Base-by-base conservation (phyloP, 2,888 invertebrate genomes). In the Philonicus albiceps region DNA sequence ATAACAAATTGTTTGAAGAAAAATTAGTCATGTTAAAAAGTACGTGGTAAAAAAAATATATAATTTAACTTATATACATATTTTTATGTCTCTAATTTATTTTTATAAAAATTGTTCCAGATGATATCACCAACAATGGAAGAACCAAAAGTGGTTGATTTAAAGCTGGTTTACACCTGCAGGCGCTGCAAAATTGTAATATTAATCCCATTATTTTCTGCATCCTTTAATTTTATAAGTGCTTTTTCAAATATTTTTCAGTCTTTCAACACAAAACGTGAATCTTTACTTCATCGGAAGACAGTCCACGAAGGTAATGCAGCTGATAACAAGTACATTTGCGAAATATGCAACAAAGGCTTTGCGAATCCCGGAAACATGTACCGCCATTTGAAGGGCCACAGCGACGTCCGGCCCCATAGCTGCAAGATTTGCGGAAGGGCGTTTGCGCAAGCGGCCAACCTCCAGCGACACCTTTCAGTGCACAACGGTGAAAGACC, bases 351-450 rank as follows among this genome's bases (percentile, higher is more conserved):
- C 87, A 89, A 90, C 78, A 92, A 92, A 87, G 91, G 90, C 30
- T 92, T 92, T 87, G 91, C 92, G 87, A 92, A 92, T 87, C 91
- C 91, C 87, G 92, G 92, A 37, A 92, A 92, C 85, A 89, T 92
- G 86, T 92, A 92, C 64, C 91, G 92, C 11, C 92, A 92, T 86
- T 91, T 92, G 91, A 92, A 91, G 88, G 91, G 92, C n/a, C 92
- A 92, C 86, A 91, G 91, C 83, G 91, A 92, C 89, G 90, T 91
- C n/a, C 89, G 91, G 0, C 92, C 92, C 1, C 91, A 91, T 86
- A 89, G 90, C 11, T 92, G 92, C 73, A 90, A 89, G 74, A 90
- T 91, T 37, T 92, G 92, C 87, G 89, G 90, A 40, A 92, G 92
- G 88, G 90, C 91, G 1, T 92, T 92, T 86, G 91, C 92, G 1